Evolutionary conservation across 2,113 vertebrate genomes (phyloP).

Genomic region (Ia io): DNA sequence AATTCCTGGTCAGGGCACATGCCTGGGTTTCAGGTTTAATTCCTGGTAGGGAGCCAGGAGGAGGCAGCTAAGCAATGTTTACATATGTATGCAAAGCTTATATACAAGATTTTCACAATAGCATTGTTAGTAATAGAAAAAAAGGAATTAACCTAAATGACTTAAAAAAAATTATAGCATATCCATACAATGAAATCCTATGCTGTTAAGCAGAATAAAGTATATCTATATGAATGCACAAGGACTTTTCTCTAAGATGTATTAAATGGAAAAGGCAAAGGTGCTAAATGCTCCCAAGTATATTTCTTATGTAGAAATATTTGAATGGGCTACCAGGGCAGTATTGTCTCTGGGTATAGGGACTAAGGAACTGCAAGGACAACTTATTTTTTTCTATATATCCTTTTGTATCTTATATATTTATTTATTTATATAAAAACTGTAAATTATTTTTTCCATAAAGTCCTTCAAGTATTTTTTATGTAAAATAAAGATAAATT

Average conservation of each 20-base stretch:
- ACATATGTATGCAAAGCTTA: neutral
- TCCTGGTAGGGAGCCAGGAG: no score
- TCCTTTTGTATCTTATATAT: neutral
- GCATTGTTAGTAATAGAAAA: neutral
- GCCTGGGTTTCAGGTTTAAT: no score
- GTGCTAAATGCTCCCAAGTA: neutral
- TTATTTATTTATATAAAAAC: neutral
- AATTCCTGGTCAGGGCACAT: no score
- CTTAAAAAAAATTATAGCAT: neutral
- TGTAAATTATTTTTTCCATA: neutral
- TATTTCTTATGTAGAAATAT: neutral
- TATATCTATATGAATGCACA: neutral
- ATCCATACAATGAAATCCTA: neutral
- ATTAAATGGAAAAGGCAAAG: neutral
- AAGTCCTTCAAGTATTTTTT: neutral
- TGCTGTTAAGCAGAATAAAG: neutral
- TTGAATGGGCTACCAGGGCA: neutral
- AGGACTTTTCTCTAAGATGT: neutral
- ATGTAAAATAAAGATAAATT: neutral
- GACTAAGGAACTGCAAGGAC: neutral
- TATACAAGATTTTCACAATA: neutral
- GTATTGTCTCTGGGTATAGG: neutral
- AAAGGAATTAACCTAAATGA: neutral
- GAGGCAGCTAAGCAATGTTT: neutral
- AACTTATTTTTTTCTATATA: neutral